These are phyloP conservation scores for Danio jaintianensis DNA, from an alignment of 2,797 vertebrate species.

Conservation along the genomic window DNA sequence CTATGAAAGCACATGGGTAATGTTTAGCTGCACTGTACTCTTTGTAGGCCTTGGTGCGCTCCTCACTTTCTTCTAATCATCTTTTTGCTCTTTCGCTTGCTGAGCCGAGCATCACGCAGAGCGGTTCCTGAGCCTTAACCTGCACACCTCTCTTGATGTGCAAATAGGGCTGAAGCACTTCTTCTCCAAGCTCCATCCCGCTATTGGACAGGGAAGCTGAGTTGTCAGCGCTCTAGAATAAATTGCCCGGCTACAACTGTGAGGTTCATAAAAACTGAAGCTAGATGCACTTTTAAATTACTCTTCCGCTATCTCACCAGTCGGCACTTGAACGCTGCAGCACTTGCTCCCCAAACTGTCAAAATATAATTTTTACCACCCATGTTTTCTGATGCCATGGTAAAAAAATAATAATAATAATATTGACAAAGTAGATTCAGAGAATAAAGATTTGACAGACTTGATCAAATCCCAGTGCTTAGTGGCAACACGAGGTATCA, in stretches of 20 bases:
- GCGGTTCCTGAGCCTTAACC: slow-evolving; percentile 27
- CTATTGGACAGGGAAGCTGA: slow-evolving; percentile 35
- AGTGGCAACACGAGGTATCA: slow-evolving; percentile 32
- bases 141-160: slow-evolving; percentile 78
- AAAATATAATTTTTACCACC: slow-evolving; percentile 24
- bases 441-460: slow-evolving; percentile 42
- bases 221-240: slow-evolving; percentile 56
- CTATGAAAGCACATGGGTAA: slow-evolving; percentile 11
- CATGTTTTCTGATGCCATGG: slow-evolving; percentile 14
- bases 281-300: slow-evolving; percentile 55
- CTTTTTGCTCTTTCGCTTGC: slow-evolving; percentile 41
- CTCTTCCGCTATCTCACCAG: slow-evolving; percentile 29
- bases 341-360: slow-evolving; percentile 16
- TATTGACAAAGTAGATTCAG: slow-evolving; percentile 8
- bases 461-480: slow-evolving; percentile 26
- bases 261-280: slow-evolving; percentile 56
- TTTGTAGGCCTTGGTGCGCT: slow-evolving; percentile 11
- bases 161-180: slow-evolving; percentile 73
- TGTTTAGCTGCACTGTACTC: slow-evolving; percentile 32
- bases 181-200: slow-evolving; percentile 45
- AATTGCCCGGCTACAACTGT: slow-evolving; percentile 47
- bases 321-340: slow-evolving; percentile 4
- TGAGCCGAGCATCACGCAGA: slow-evolving; percentile 19
- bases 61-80: slow-evolving; percentile 31
- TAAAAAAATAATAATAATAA: slow-evolving; percentile 42